phyloP scores from a whole-genome alignment of 2,113 vertebrate genomes.

The Circaetus gallicus region DNA sequence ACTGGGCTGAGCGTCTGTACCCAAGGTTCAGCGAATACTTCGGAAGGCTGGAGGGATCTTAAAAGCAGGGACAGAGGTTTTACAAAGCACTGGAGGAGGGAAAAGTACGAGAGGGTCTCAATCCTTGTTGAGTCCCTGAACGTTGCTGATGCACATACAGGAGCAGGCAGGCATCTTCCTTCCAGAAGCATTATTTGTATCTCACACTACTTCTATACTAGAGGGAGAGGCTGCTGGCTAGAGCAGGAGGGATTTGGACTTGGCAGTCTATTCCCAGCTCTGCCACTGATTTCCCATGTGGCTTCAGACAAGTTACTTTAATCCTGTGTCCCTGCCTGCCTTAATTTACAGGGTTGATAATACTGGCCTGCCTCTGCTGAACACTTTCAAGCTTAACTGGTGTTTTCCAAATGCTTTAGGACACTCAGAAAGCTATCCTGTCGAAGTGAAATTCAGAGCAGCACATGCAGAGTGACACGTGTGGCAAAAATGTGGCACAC shows the following conservation, averaged over 20 bases:
- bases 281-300: not conserved
- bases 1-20: not conserved
- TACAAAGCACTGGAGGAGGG: not conserved
- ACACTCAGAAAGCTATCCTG: not conserved
- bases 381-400: not conserved
- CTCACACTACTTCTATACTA: not conserved
- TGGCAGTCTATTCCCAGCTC: not conserved
- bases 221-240: not conserved
- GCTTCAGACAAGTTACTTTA: not conserved
- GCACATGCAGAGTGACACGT: rapidly evolving
- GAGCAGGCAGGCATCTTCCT: not conserved
- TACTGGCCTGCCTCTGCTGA: not conserved
- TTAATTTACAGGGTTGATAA: not conserved
- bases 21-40: not conserved
- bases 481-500: not conserved
- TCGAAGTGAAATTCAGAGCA: not conserved
- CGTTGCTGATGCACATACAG: not conserved
- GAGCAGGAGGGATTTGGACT: not conserved
- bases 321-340: not conserved
- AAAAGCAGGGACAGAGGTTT: not conserved
- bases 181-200: not conserved
- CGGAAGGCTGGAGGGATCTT: not conserved
- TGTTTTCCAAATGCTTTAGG: not conserved
- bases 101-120: not conserved
- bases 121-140: not conserved